Percentiles rank a stretch among this genome's conserved stretches.
Conservation (phyloP, 2,797 vertebrate genomes). For the Melanotaenia trifasciata region DNA sequence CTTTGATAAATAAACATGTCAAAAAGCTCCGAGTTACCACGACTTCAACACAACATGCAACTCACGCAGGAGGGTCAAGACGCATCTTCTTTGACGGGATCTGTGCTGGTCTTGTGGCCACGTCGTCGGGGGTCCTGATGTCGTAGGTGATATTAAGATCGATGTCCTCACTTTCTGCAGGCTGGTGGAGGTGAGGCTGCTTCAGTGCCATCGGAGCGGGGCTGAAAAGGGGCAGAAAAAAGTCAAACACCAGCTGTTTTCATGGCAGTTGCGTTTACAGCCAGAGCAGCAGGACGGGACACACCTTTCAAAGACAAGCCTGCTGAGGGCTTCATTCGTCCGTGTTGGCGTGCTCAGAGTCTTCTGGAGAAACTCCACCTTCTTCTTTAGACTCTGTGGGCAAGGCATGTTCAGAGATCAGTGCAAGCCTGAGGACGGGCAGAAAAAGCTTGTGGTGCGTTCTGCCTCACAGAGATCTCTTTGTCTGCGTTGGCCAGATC, state of each 20-base stretch:
- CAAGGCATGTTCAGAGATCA: constrained; percentile 9
- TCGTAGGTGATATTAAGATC: constrained; percentile 90
- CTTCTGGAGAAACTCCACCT: constrained; percentile 92
- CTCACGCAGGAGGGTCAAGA: constrained; percentile 85
- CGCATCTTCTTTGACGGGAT: constrained; percentile 86
- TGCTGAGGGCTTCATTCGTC: constrained; percentile 88
- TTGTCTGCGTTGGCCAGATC: constrained; percentile 91
- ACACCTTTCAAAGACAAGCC: constrained; percentile 92
- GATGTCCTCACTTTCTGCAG: constrained; percentile 81
- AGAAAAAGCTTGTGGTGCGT: background rate
- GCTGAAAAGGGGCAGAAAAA: constrained; percentile 71
- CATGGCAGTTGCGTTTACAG: background rate
- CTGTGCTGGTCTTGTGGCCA: constrained; percentile 63
- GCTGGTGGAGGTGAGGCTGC: constrained; percentile 84
- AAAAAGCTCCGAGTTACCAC: background rate
- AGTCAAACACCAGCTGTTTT: background rate
- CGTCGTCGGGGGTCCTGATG: constrained; percentile 86
- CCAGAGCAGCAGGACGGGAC: constrained; percentile 7
- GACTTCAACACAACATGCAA: background rate
- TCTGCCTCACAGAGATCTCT: constrained; percentile 88
- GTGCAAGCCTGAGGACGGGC: background rate
- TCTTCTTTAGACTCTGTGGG: constrained; percentile 92
- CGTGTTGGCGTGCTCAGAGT: constrained; percentile 90
- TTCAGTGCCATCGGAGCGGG: constrained; percentile 88
- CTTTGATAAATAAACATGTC: background rate